These are phyloP conservation scores for Drosophila nikananu DNA, from an alignment of 1,140 invertebrate species.

Conservation along the genomic window DNA sequence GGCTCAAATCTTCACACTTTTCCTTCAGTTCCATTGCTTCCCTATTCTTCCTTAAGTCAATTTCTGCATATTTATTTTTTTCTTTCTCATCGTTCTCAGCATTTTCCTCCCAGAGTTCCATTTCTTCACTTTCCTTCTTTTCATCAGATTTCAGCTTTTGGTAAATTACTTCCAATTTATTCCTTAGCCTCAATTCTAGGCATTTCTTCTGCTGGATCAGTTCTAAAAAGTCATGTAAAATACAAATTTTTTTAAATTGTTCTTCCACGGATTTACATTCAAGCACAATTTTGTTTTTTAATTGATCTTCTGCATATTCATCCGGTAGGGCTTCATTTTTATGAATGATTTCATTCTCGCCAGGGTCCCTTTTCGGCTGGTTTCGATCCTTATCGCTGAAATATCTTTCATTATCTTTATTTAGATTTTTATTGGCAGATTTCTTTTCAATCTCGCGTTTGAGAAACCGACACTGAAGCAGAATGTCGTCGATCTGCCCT, in stretches of 20 bases:
- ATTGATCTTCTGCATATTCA: background rate
- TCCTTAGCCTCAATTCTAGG: background rate
- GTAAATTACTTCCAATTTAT: background rate
- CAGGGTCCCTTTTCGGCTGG: background rate
- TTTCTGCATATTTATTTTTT: background rate
- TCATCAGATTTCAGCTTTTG: background rate
- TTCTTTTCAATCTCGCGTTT: background rate
- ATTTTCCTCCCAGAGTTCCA: background rate
- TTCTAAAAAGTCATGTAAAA: background rate
- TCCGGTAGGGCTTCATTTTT: background rate
- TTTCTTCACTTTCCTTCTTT: background rate
- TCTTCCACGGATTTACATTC: no score
- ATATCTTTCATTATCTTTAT: background rate
- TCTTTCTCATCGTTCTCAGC: background rate
- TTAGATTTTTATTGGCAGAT: background rate
- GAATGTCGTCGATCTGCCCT: constrained; percentile 25
- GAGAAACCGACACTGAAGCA: constrained; percentile 22
- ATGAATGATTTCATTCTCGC: background rate
- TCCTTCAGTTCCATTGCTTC: background rate
- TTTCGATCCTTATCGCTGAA: background rate
- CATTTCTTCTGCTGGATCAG: background rate
- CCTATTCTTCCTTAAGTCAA: background rate
- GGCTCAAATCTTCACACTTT: background rate
- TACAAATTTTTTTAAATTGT: no score
- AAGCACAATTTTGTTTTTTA: background rate